Base-by-base conservation (phyloP, 2,113 vertebrate genomes). In the Hippocampus mohnikei region DNA sequence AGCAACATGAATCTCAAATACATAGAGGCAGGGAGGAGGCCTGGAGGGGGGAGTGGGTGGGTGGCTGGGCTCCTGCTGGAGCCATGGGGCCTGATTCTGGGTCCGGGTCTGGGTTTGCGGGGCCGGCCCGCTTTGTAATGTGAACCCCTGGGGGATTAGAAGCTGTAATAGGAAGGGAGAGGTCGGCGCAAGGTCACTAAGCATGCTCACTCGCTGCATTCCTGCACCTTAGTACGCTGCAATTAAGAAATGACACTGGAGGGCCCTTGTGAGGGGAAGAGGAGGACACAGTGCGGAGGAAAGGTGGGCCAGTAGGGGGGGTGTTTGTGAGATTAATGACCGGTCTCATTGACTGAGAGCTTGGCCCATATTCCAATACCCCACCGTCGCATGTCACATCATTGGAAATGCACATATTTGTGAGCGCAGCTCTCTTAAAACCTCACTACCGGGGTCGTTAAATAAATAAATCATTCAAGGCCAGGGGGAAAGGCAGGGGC, bases 181-280 rank as follows among this genome's bases (percentile, higher is more conserved):
- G 90, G 91, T 94, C 89, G 84, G 81, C 11, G 80, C 87, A 86
- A 85, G 78, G 85, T 94, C 93, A 93, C 73, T 85, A 79, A 88
- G 91, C 92, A 89, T 93, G 84, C 89, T 89, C 84, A 84, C 85
- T 89, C 78, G 87, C 85, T 88, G 81, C 88, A 93, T 91, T 91
- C 90, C 89, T 91, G 81, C 89, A 91, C 89, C 90, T 91, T 88
- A 71, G 88, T 90, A 91, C 88, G 85, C 88, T 79, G 85, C 92
- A 92, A 93, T 93, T 92, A 92, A 91, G 90, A 91, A 92, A 92
- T 91, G 85, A 91, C 90, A 91, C 89, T 82, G 91, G 87, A 90
- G 86, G 88, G 80, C 88, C 82, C 75, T 56, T 77, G 81, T 73
- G 72, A 84, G 72, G 84, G 81, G 82, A 76, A 72, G 66, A 74